Base-by-base conservation (phyloP, 1,140 invertebrate species). In the Lasioglossum albipes region DNA sequence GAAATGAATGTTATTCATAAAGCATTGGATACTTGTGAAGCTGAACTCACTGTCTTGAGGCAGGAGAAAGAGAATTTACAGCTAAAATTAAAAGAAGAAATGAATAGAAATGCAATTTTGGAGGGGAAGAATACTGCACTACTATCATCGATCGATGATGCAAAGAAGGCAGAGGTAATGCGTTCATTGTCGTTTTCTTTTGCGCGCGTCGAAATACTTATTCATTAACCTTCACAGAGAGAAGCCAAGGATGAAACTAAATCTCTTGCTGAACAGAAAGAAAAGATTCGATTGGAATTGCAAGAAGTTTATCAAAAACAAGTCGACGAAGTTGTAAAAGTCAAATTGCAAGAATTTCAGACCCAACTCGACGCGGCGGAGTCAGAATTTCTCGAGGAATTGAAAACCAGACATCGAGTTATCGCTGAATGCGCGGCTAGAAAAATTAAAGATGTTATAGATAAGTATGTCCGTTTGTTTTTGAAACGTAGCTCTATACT, bases 281-380 rank as follows among this genome's bases (percentile, higher is more conserved):
- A 97, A 66, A 91, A 94, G 10, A 95, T 95, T 73, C 95, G 95
- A 84, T 91, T 93, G 12, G 96, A 97, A 79, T 90, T 97, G 13
- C 95, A 96, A 87, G 94, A 94, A 31, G 95, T 96, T 86, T 97
- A 97, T 87, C 97, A 97, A 89, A 95, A 95, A 76, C 96, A 97
- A 92, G 92, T 97, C 45, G 96, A 97, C 76, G 94, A 95, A 64
- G 95, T 97, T 4, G 96, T 97, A 5, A 94, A 95, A 78, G 94
- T 94, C 22, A 97, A 97, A 90, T 90, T 97, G 70, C 94, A 95
- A 84, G 96, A 97, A 90, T 97, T 97, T 89, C 96, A 97, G 89
- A 91, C 89, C 9, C 96, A 97, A 90, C 92, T 97, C 18, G 96
- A 97, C 81, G 89, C 94, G 31, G 95, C 95, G 7, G 95, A 96